Evolutionary conservation across 2,888 invertebrate species (phyloP), one percentile per base, ranked within the genome.

Genomic region (Stenurella melanura): DNA sequence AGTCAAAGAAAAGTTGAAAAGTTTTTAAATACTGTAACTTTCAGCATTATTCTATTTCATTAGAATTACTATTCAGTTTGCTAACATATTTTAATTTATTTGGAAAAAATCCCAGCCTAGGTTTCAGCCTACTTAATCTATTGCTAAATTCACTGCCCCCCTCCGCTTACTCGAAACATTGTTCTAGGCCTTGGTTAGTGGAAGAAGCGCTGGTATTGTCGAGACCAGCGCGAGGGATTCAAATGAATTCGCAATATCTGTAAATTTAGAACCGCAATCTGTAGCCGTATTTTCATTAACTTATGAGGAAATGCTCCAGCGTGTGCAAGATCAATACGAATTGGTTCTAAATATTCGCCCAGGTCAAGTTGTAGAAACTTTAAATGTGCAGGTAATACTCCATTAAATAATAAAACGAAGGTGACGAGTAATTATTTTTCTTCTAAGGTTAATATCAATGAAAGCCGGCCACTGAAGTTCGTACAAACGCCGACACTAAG

Each of bases 331-430:
- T 5, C 91, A 92, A 9, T 95, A 95, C 89, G 93, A 94, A 84
- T 92, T 93, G 82, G 92, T 92, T 15, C 90, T 95, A 73, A 93
- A 94, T 87, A 89, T 95, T 66, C 93, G 93, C 85, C 94, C 94
- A 0, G 93, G 94, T 38, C 92, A 93, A 80, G 85, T 92, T 5
- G 93, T 95, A n/a, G 91, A 92, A 66, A 91, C 93, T 82, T 90
- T 95, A 66, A 90, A 91, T 38, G 93, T 95, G 60, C 91, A 92
- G 30, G 88, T 88, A 82, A 76, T 21, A 17, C 34, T 18, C 30
- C 26, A 15, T 10, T 64, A 9, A 64, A 66, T 10, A 5, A 9
- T 18, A 3, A 17, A 18, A 10, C 11, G 6, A 57, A 57, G 17
- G 63, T 73, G 15, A 15, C 61, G 10, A 34, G 3, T 18, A 9